These are phyloP conservation scores for Calcarius lapponicus DNA, from an alignment of 2,797 vertebrate species.

Conservation along the genomic window DNA sequence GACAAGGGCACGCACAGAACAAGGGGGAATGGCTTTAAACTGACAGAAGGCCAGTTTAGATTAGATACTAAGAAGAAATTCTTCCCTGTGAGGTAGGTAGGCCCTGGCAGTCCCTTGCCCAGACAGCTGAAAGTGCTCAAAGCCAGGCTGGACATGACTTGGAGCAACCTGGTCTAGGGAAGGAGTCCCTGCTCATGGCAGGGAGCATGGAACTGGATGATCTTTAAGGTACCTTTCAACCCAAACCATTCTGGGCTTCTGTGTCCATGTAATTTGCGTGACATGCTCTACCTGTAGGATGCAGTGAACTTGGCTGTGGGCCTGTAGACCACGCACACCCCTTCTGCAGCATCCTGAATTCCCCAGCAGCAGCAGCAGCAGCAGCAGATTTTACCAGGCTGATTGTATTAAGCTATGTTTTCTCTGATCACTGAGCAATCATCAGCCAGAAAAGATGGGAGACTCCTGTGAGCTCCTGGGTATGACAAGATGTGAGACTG, in stretches of 20 bases:
- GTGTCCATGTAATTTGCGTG: rapidly evolving
- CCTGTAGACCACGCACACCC: rapidly evolving
- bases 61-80: not conserved
- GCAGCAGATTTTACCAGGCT: not conserved
- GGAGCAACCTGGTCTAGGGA: not conserved
- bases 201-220: not conserved
- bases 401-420: not conserved
- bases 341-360: rapidly evolving
- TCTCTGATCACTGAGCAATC: not conserved
- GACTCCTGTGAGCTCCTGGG: not conserved
- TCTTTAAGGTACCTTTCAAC: not conserved
- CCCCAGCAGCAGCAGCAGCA: not conserved
- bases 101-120: not conserved
- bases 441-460: not conserved
- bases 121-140: not conserved
- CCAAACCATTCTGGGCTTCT: not conserved
- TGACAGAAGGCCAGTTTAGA: not conserved
- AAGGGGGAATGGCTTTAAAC: not conserved
- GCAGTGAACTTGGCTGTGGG: not conserved
- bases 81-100: not conserved
- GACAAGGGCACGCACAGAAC: not conserved
- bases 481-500: not conserved
- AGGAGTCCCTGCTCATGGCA: not conserved
- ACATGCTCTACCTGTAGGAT: too few species aligned
- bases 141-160: not conserved